Base-by-base conservation (phyloP, 2,113 vertebrate genomes). In the Embiotoca jacksoni region DNA sequence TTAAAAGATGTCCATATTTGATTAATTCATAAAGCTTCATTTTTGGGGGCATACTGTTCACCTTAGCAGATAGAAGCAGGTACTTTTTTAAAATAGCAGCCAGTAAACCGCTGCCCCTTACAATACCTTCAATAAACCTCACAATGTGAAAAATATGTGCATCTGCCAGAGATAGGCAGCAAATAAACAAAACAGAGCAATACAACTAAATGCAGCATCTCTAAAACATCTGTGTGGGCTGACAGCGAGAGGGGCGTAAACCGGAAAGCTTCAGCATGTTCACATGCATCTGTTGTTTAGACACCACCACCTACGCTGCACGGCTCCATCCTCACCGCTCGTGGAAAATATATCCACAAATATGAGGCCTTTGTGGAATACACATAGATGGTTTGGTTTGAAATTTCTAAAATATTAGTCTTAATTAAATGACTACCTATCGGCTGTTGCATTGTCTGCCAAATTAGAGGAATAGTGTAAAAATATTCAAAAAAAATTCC, bases 271-370 rank as follows among this genome's bases (percentile, higher is more conserved):
- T 90, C 72, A 72, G 59, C 44, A 9, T 56, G 44, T 83, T 54
- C 56, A 71, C 2, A 4, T 83, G 80, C 84, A 87, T 87, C 90
- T 88, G 88, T 75, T 87, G 82, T 90, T 90, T 80, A 37, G 84
- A 82, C 78, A 11, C 56, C 53, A n/a, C 60, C 86, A 37, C 88
- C 86, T 75, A 89, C 84, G 3, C 76, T 13, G 13, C 41, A 44
- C 41, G 5, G 41, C 41, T 44, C 41, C 13, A 11, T 13, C 13
- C 13, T 13, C 41, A 13, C 41, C 41, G 13, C 9, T 44, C 41
- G 9, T 44, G 41, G 41, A 9, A 44, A 44, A 9, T 11, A 44
- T 44, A 44, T 13, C 10, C 13, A 23, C 41, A 7, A 44, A 44
- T 44, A 44, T 10, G 2, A 44, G 10, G 41, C 41, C 41, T 44